These are phyloP conservation scores for Tachina grossa DNA, from an alignment of 2,888 invertebrate genomes.

Conservation along the genomic window DNA sequence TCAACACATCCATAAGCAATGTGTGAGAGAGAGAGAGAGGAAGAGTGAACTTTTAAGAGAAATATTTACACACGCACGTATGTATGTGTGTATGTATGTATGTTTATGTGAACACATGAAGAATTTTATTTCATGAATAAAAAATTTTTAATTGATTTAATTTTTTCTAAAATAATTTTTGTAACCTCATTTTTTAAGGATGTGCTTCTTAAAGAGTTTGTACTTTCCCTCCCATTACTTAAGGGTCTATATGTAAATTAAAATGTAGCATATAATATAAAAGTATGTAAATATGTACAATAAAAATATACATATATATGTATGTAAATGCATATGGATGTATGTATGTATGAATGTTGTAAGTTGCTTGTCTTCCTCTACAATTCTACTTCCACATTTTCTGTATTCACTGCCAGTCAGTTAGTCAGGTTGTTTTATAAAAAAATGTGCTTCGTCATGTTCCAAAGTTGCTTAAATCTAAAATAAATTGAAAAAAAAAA, in stretches of 20 bases:
- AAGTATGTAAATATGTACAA: not conserved
- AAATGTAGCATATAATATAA: not conserved
- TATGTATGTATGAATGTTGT: not conserved
- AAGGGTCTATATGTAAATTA: not conserved
- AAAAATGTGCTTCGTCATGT: conserved; percentile 62
- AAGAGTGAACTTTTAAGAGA: not conserved
- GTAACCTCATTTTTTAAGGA: not conserved
- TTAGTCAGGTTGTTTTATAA: conserved; percentile 55
- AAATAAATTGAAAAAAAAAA: not conserved
- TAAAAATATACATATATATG: not conserved
- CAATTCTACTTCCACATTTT: conserved; percentile 60
- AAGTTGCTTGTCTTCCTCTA: conserved; percentile 56
- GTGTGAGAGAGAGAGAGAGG: not conserved
- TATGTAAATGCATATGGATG: not conserved
- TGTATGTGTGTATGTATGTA: not conserved
- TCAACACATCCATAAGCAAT: not conserved
- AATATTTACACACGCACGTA: not conserved
- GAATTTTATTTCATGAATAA: not conserved
- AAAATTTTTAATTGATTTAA: not conserved
- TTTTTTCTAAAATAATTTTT: not conserved
- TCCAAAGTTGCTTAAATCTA: conserved; percentile 31
- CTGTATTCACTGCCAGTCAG: conserved; percentile 53
- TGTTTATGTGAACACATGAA: not conserved
- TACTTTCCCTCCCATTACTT: not conserved
- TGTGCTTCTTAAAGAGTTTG: not conserved